Base-by-base conservation (phyloP, 2,888 invertebrate genomes). In the Phalangium opilio region DNA sequence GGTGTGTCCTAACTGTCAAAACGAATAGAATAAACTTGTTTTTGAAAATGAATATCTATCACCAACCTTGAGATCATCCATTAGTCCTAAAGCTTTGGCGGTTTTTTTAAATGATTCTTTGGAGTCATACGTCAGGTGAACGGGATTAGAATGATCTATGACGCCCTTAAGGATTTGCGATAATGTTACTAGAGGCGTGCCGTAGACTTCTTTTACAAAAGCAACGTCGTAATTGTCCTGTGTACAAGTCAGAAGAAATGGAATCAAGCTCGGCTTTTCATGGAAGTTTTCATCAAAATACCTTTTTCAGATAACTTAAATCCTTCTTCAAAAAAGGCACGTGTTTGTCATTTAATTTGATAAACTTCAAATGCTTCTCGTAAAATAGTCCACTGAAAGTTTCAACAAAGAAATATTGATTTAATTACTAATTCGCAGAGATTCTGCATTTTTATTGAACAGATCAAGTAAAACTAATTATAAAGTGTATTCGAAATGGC, bases 21-120 rank as follows among this genome's bases (percentile, higher is more conserved):
- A n/a, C n/a, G n/a, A n/a, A n/a, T n/a, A n/a, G n/a, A n/a, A n/a
- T n/a, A n/a, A n/a, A n/a, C n/a, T n/a, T n/a, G n/a, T n/a, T n/a
- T n/a, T n/a, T n/a, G n/a, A n/a, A n/a, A n/a, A n/a, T n/a, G n/a
- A n/a, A n/a, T n/a, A n/a, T n/a, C n/a, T n/a, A n/a, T n/a, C n/a
- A n/a, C 71, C 70, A 66, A 90, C 91, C 72, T 85, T 80, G 58
- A 95, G 87, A 66, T 96, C 95, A 60, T 91, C 90, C 95, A 96
- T 96, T 14, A 95, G 78, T 3, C 90, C 90, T 46, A 96, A 71
- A 62, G 78, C 73, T 70, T 86, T 89, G 50, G 90, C 85, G 45
- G 81, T 78, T 50, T 74, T n/a, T 68, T 85, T 85, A 68, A 81
- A 95, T 40, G 77, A 77, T 59, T 80, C 79, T 61, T 83, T 83